A percentile compares a stretch with the other conserved stretches of the same genome.
Evolutionary conservation across 1,140 invertebrate species (phyloP).

Genomic region (Zaprionus ghesquierei): DNA sequence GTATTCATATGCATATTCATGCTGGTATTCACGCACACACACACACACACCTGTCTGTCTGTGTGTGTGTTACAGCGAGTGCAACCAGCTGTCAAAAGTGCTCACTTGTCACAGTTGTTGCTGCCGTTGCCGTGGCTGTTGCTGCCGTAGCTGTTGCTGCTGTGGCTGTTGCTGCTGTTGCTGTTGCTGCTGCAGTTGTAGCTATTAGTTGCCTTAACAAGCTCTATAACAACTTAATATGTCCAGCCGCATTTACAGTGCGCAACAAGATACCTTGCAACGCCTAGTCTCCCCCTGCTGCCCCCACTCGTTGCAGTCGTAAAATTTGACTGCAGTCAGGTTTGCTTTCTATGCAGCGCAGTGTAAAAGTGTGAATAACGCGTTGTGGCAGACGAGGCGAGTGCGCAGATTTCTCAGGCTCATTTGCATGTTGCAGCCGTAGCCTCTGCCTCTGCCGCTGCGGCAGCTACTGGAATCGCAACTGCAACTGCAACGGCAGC

Average conservation of each 20-base stretch:
- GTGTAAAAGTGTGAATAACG: constrained; percentile 56
- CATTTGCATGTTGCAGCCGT: constrained; percentile 66
- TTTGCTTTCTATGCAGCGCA: constrained; percentile 22
- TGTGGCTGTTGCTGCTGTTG: background rate
- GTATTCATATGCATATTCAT: background rate
- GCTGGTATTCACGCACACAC: background rate
- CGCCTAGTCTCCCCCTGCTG: background rate
- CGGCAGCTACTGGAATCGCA: background rate
- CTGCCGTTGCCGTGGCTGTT: background rate
- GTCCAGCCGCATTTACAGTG: constrained; percentile 38
- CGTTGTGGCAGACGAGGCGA: constrained; percentile 42
- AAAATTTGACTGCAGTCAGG: background rate
- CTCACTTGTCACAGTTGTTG: constrained; percentile 54
- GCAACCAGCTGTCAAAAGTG: constrained; percentile 73
- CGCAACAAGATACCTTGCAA: constrained; percentile 12
- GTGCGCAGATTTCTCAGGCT: constrained; percentile 62
- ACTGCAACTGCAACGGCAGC: background rate
- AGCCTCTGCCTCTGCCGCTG: constrained; percentile 54
- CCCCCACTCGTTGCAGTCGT: background rate
- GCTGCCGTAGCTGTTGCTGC: constrained; percentile 42
- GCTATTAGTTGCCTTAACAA: constrained; percentile 66
- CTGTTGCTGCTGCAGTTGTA: constrained; percentile 19
- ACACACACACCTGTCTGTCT: background rate
- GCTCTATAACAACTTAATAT: constrained; percentile 68
- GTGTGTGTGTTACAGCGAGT: constrained; percentile 17